Percentiles rank a stretch among this genome's conserved stretches.
These are phyloP conservation scores for Enteromius radiatus DNA, from an alignment of 2,797 vertebrate genomes.

Conservation along the genomic window DNA sequence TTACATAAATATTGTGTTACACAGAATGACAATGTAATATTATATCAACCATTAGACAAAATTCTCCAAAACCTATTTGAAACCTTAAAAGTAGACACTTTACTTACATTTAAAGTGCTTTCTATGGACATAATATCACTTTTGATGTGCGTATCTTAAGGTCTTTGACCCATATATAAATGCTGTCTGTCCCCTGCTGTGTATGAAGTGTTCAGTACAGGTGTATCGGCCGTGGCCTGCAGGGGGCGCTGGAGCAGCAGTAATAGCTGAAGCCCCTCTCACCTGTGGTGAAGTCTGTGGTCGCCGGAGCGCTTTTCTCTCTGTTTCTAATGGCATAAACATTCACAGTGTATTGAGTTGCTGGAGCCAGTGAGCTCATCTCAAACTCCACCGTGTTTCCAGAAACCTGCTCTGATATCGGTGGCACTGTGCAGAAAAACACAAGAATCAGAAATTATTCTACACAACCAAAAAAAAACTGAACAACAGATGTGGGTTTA, in stretches of 20 bases:
- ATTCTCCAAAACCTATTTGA: too few relatives aligned
- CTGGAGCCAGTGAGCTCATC: conserved; percentile 83
- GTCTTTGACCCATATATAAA: too few relatives aligned
- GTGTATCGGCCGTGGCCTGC: not conserved
- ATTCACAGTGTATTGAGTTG: conserved; percentile 82
- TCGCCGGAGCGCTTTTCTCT: conserved; percentile 78
- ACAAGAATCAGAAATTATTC: not conserved
- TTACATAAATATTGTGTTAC: too few relatives aligned
- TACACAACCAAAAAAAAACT: not conserved
- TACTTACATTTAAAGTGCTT: too few relatives aligned
- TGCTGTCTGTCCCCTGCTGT: not conserved
- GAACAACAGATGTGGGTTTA: not conserved
- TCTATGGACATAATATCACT: too few relatives aligned
- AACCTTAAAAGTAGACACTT: too few relatives aligned
- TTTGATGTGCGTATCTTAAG: too few relatives aligned
- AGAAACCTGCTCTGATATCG: conserved; percentile 83
- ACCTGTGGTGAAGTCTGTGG: conserved; percentile 89
- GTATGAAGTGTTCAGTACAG: not conserved
- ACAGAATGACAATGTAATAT: too few relatives aligned
- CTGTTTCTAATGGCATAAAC: conserved; percentile 81
- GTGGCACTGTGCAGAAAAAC: conserved; percentile 73
- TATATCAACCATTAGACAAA: too few relatives aligned
- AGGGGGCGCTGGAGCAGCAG: not conserved
- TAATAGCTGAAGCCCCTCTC: conserved; percentile 23
- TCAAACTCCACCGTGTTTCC: conserved; percentile 89